Base-by-base conservation (phyloP, 2,888 invertebrate species). In the Hemithea aestivaria region DNA sequence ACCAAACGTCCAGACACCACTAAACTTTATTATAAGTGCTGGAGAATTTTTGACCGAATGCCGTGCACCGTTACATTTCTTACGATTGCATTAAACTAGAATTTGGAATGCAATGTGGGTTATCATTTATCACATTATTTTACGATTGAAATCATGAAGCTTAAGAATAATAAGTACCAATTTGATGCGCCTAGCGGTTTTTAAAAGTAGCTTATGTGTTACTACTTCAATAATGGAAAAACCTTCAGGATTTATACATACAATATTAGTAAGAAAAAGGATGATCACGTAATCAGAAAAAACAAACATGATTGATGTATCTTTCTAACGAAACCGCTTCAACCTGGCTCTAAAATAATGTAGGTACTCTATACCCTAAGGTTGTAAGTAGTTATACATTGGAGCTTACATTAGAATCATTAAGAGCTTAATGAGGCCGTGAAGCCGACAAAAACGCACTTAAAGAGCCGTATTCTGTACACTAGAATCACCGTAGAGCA, bases 11-110 rank as follows among this genome's bases (percentile, higher is more conserved):
- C 57, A 56, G 58, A 58, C 59, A 55, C 53, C 53, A 61, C 57
- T 62, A 58, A 64, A 62, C 54, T 69, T 72, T 68, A 69, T 64
- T 60, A 64, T 62, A 62, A 65, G 3, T 78, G 75, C 72, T 77
- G 68, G 73, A 74, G 72, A 72, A 66, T 69, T 77, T 75, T 70
- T 58, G 62, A 59, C 56, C 51, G 57, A 61, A 58, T 56, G 56
- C 58, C 54, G 49, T 49, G 58, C 56, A 76, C 80, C 76, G 80
- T 80, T 81, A 81, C 56, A 39, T 46, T 81, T 81, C 78, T 77
- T 77, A 49, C n/a, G n/a, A n/a, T n/a, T n/a, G n/a, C n/a, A n/a
- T n/a, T n/a, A n/a, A n/a, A n/a, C n/a, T n/a, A n/a, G n/a, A n/a
- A n/a, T n/a, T n/a, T n/a, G n/a, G n/a, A n/a, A n/a, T n/a, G n/a